These are phyloP conservation scores for Ammodytes marinus DNA, from an alignment of 2,113 vertebrate species.

Conservation along the genomic window DNA sequence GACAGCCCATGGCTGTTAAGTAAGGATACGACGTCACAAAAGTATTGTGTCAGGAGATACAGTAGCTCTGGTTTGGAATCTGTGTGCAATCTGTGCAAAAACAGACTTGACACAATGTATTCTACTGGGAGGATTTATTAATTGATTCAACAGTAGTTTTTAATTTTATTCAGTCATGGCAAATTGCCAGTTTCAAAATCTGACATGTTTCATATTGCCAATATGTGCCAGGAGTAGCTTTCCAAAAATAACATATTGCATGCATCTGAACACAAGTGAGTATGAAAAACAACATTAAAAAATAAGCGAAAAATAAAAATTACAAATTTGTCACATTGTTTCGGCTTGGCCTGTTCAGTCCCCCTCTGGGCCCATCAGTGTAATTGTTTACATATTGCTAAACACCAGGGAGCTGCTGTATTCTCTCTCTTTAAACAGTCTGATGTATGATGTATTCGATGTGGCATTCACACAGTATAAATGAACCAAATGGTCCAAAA, in stretches of 20 bases:
- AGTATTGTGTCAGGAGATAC: constrained; percentile 9
- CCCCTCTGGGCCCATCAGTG: neutral
- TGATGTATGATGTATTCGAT: constrained; percentile 37
- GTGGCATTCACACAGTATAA: constrained; percentile 12
- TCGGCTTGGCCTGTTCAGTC: neutral
- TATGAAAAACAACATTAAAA: neutral
- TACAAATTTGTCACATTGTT: neutral
- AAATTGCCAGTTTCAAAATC: neutral
- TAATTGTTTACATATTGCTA: constrained; percentile 6
- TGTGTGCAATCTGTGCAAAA: neutral
- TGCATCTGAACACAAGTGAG: neutral
- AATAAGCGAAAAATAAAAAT: neutral
- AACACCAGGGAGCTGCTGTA: constrained; percentile 11
- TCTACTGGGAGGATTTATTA: neutral
- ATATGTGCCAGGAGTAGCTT: neutral
- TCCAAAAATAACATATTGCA: neutral
- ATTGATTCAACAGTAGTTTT: neutral
- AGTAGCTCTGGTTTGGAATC: neutral
- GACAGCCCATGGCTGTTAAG: constrained; percentile 49
- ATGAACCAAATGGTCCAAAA: constrained; percentile 24
- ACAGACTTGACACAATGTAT: neutral
- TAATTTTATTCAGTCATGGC: neutral
- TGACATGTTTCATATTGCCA: neutral
- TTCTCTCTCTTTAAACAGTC: neutral
- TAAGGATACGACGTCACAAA: constrained; percentile 52